A percentile compares a stretch with the other conserved stretches of the same genome.
These are phyloP conservation scores for Aelia acuminata DNA, from an alignment of 2,888 invertebrate species.

Conservation along the genomic window DNA sequence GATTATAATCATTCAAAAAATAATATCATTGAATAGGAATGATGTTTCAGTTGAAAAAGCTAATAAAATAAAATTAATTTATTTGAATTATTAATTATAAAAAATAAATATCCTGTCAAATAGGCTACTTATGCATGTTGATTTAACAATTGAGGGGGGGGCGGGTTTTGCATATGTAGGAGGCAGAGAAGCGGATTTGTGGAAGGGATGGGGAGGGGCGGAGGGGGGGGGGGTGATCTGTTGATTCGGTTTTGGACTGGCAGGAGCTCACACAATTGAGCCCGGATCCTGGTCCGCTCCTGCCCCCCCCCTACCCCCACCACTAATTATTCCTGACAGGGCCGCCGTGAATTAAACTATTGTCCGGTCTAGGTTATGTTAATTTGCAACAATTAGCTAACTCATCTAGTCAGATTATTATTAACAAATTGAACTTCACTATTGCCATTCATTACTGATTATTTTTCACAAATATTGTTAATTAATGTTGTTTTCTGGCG, in stretches of 20 bases:
- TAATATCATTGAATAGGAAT: no score
- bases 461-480: no score
- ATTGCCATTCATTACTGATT: background rate
- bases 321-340: slow-evolving; percentile 8
- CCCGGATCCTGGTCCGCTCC: background rate
- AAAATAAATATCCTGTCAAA: background rate
- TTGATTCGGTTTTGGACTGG: background rate
- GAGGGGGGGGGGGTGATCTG: background rate
- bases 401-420: background rate
- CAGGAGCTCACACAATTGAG: background rate
- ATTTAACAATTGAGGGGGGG: background rate
- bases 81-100: no score
- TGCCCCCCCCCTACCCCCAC: no score
- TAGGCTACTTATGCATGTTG: background rate
- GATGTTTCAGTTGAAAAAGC: no score
- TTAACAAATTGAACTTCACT: background rate
- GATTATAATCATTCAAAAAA: no score
- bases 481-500: no score
- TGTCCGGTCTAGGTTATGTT: background rate
- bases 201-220: background rate
- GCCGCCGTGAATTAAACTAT: slow-evolving; percentile 4
- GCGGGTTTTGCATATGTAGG: background rate
- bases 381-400: background rate
- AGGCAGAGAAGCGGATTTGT: background rate
- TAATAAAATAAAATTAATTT: no score